Conservation (phyloP, 2,113 vertebrate genomes). For the Etia nguti region DNA sequence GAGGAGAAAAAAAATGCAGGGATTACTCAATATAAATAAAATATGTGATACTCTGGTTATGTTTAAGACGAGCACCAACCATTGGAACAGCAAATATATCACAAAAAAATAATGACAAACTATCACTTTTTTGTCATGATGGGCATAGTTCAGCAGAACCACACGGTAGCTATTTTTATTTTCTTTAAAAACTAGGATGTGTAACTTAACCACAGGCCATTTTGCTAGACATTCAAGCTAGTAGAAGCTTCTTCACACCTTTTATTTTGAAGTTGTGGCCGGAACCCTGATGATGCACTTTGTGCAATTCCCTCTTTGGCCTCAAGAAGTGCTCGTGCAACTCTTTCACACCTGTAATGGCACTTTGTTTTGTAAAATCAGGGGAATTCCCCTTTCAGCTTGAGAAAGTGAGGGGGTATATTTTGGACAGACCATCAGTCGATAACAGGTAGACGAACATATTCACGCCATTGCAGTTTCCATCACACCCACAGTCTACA, state of each 20-base stretch:
- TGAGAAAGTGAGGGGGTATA: not conserved
- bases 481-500: not conserved
- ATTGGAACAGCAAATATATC: not conserved
- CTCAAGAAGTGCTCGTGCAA: not conserved
- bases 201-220: not conserved
- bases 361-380: not conserved
- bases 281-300: not conserved
- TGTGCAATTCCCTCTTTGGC: not conserved
- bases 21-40: not conserved
- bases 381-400: not conserved
- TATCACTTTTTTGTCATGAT: not conserved
- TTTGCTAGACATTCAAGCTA: not conserved
- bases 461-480: not conserved
- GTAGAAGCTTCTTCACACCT: not conserved
- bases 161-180: fast-evolving
- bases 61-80: not conserved
- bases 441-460: not conserved
- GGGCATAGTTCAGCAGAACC: not conserved
- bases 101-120: not conserved
- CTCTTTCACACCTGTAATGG: not conserved
- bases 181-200: not conserved
- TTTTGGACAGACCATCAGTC: not conserved
- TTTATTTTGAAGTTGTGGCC: not conserved
- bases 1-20: not conserved
- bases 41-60: not conserved